Percentiles rank a stretch among this genome's conserved stretches.
Conservation (phyloP, 2,888 invertebrate genomes). For the Drosophila cracens region DNA sequence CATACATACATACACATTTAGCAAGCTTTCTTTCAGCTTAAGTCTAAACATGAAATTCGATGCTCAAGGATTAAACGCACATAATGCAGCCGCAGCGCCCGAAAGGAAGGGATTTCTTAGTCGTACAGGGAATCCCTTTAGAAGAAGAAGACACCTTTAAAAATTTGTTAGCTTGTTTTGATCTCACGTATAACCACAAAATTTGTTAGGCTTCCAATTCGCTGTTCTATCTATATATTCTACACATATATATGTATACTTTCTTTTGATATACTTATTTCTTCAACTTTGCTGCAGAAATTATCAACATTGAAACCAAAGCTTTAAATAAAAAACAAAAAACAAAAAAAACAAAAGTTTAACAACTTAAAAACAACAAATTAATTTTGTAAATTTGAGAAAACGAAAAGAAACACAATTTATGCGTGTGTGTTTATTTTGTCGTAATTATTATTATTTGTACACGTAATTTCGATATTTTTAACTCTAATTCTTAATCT, state of each 20-base stretch:
- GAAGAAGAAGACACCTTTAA: conserved; percentile 15
- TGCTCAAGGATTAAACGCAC: conserved; percentile 60
- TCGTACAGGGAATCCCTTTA: not conserved
- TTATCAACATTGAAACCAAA: conserved; percentile 77
- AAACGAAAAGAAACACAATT: conserved; percentile 30
- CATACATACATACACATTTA: conserved; percentile 13
- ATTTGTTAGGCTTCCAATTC: conserved; percentile 64
- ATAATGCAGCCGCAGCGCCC: conserved; percentile 14
- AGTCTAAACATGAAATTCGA: conserved; percentile 13
- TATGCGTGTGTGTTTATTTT: conserved; percentile 57
- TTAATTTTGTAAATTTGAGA: conserved; percentile 33
- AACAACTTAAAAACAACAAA: conserved; percentile 22
- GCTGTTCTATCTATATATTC: conserved; percentile 31
- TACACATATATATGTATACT: conserved; percentile 2
- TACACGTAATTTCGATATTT: conserved; percentile 32
- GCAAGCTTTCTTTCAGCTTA: conserved; percentile 18
- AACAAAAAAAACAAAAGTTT: conserved; percentile 20
- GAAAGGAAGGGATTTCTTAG: not conserved
- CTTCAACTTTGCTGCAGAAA: conserved; percentile 73
- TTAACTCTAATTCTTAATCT: conserved; percentile 43
- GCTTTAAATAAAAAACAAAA: conserved; percentile 64
- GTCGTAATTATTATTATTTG: conserved; percentile 19
- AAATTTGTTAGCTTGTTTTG: conserved; percentile 68
- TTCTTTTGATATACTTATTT: conserved; percentile 29
- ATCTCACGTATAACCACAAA: conserved; percentile 67